phyloP scores from a whole-genome alignment of 2,888 invertebrate genomes.

The Cyaniris semiargus region DNA sequence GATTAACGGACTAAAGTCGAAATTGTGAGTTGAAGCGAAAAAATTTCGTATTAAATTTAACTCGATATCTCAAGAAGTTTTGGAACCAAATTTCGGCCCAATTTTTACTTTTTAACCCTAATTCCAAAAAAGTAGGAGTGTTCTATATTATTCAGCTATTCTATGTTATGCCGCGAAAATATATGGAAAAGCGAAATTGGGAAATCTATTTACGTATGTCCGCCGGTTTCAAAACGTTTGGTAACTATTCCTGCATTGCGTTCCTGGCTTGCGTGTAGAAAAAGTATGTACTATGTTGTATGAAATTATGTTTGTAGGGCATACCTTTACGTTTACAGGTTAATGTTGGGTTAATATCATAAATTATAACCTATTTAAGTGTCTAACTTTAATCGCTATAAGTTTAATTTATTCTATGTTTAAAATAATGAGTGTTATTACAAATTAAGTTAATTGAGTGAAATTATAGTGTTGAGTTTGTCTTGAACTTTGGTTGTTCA shows the following conservation, averaged over 20 bases:
- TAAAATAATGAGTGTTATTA: background rate
- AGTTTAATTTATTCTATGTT: background rate
- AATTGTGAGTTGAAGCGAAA: background rate
- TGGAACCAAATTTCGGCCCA: too few species aligned
- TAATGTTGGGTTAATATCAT: background rate
- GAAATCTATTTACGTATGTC: background rate
- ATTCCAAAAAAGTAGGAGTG: background rate
- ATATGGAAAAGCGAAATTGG: background rate
- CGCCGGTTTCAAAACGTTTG: background rate
- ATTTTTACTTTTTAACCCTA: too few species aligned
- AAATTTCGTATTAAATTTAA: background rate
- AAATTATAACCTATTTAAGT: background rate
- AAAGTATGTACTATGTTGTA: slow-evolving; percentile 3
- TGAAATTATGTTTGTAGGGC: slow-evolving; percentile 8
- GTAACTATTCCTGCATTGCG: slow-evolving; percentile 21
- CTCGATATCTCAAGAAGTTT: too few species aligned
- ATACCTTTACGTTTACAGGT: background rate
- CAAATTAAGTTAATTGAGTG: background rate
- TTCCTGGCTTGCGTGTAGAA: slow-evolving; percentile 7
- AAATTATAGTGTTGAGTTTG: background rate
- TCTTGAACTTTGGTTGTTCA: background rate
- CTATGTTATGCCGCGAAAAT: background rate
- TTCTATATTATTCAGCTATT: too few species aligned
- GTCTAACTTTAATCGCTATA: background rate
- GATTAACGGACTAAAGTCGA: too few species aligned